Evolutionary conservation across 2,797 vertebrate species (phyloP).

Genomic region (Tangara arthus): DNA sequence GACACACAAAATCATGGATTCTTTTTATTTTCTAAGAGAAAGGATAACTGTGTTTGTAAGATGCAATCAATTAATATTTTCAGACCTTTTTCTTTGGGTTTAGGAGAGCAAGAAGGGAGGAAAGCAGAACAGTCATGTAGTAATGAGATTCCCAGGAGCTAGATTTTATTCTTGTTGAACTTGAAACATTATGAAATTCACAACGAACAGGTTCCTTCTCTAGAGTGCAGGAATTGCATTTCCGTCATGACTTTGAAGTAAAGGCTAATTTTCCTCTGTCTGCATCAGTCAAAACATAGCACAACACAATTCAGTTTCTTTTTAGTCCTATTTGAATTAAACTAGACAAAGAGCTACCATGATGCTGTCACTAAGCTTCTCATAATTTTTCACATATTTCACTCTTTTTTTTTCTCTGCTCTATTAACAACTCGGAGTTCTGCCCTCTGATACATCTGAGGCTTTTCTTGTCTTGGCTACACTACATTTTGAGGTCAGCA

Average conservation of each 20-base stretch:
- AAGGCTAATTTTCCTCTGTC: constrained; percentile 1
- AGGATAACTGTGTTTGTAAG: neutral
- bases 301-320: neutral
- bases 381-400: neutral
- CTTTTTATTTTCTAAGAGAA: neutral
- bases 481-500: neutral
- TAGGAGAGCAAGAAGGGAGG: neutral
- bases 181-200: neutral
- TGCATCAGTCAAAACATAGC: constrained; percentile 23
- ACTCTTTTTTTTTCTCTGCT: neutral
- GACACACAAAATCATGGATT: neutral
- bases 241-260: neutral
- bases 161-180: neutral
- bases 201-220: constrained; percentile 5
- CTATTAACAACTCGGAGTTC: neutral
- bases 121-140: neutral
- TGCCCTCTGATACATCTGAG: neutral
- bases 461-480: neutral
- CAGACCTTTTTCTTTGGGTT: neutral
- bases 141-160: neutral
- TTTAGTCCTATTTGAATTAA: neutral
- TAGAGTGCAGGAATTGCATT: neutral
- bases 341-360: neutral
- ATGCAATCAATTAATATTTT: neutral
- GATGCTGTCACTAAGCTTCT: neutral